Conservation (phyloP, 1,140 invertebrate species). For the Pseudomyrmex flavicornis region DNA sequence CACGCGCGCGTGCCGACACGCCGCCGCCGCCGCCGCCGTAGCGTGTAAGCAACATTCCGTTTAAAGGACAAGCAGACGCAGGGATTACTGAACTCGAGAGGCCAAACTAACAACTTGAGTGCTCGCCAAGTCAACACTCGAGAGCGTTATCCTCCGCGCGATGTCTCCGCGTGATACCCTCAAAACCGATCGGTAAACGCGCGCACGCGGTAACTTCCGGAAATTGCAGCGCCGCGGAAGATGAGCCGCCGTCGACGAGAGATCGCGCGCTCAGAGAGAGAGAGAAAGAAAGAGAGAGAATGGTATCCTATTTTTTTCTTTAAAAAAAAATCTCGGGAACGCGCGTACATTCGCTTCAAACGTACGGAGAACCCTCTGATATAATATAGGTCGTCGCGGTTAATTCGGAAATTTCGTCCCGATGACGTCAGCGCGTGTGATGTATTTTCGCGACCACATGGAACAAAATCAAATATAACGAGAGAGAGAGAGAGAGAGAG, state of each 20-base stretch:
- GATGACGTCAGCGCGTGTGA: not conserved
- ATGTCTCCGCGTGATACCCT: slow-evolving; percentile 53
- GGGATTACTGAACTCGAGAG: slow-evolving; percentile 57
- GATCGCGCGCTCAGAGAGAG: no score
- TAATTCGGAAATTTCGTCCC: slow-evolving; percentile 31
- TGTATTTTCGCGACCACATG: slow-evolving; percentile 7
- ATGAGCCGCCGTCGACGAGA: no score
- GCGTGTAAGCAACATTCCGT: slow-evolving; percentile 48
- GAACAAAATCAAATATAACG: slow-evolving; percentile 14
- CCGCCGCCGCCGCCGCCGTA: no score
- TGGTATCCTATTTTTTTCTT: not conserved
- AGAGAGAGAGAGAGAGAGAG: no score
- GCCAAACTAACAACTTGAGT: slow-evolving; percentile 60
- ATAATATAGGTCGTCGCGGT: not conserved
- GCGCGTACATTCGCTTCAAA: no score
- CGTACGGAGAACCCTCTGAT: no score
- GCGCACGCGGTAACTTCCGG: not conserved
- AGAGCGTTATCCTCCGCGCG: slow-evolving; percentile 24
- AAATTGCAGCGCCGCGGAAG: slow-evolving; percentile 2
- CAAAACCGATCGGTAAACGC: slow-evolving; percentile 47
- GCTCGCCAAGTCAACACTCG: slow-evolving; percentile 53
- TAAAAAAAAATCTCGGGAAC: no score
- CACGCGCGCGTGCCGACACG: slow-evolving; percentile 33
- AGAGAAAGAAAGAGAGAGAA: no score
- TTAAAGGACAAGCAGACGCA: slow-evolving; percentile 55